phyloP scores from a whole-genome alignment of 2,113 vertebrate genomes.

The Dolichotis patagonum region DNA sequence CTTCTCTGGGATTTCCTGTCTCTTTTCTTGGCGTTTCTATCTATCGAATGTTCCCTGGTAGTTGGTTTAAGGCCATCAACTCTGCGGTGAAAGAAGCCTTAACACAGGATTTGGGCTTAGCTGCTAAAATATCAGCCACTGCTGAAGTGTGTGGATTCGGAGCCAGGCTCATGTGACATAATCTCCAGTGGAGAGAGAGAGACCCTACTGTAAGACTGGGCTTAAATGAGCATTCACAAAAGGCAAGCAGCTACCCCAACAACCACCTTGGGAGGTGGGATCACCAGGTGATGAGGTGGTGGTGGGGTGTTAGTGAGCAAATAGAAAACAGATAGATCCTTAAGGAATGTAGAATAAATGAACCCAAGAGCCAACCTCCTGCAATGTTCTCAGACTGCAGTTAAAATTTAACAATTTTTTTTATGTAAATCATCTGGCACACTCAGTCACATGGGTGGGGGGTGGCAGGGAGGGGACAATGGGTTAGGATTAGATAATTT shows the following conservation, averaged over 20 bases:
- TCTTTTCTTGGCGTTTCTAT: constrained; percentile 70
- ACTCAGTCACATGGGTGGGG: background rate
- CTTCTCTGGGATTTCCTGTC: constrained; percentile 74
- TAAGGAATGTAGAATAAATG: constrained; percentile 45
- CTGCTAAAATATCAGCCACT: constrained; percentile 29
- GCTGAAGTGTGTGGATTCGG: background rate
- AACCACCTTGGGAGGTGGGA: background rate
- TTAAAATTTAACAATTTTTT: constrained; percentile 77
- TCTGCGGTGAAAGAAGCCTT: constrained; percentile 39
- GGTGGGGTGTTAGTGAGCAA: background rate
- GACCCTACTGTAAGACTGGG: background rate
- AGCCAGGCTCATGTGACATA: background rate
- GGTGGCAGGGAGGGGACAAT: constrained; percentile 61
- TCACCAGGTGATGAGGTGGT: too few relatives aligned
- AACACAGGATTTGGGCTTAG: constrained; percentile 37
- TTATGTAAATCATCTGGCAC: constrained; percentile 76
- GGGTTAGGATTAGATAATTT: constrained; percentile 78
- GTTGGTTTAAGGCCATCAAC: constrained; percentile 46
- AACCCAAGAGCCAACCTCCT: constrained; percentile 59
- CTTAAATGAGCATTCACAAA: background rate
- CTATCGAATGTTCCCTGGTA: constrained; percentile 49
- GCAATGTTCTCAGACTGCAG: constrained; percentile 42
- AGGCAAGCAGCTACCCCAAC: background rate
- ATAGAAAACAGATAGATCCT: background rate
- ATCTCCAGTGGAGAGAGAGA: constrained; percentile 48